Evolutionary conservation across 2,113 vertebrate genomes (phyloP).

Genomic region (Protobothrops mucrosquamatus): DNA sequence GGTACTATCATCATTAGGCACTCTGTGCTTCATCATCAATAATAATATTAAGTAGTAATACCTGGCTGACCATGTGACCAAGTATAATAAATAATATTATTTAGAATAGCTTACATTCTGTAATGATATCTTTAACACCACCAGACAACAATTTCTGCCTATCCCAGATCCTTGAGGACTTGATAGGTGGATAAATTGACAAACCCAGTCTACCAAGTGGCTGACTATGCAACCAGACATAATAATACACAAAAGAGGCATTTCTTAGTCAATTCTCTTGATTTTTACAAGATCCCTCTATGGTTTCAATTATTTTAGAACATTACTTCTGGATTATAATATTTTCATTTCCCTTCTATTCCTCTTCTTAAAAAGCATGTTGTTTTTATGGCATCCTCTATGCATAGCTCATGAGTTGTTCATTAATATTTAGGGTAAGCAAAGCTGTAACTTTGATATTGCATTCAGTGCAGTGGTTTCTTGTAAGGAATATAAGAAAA

Average conservation of each 20-base stretch:
- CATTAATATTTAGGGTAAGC: conserved; percentile 4
- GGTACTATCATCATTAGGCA: conserved; percentile 29
- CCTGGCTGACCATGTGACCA: not conserved
- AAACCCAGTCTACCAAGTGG: not conserved
- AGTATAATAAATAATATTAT: not conserved
- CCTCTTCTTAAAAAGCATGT: not conserved
- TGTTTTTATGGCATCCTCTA: not conserved
- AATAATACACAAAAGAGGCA: not conserved
- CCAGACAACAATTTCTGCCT: not conserved
- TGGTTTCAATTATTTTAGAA: not conserved
- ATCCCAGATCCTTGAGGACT: not conserved
- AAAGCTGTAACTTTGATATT: not conserved
- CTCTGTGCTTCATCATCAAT: conserved; percentile 24
- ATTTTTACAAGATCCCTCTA: not conserved
- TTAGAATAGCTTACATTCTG: not conserved
- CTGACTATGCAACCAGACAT: not conserved
- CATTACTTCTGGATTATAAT: not conserved
- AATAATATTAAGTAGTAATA: not conserved
- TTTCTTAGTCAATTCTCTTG: not conserved
- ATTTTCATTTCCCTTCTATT: not conserved
- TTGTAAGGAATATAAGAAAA: not conserved
- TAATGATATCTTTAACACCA: not conserved
- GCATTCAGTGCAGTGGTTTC: not conserved
- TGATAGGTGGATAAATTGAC: not conserved
- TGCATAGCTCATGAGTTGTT: not conserved